Conservation (phyloP, 2,113 vertebrate species). For the Xenotilapia leptura region DNA sequence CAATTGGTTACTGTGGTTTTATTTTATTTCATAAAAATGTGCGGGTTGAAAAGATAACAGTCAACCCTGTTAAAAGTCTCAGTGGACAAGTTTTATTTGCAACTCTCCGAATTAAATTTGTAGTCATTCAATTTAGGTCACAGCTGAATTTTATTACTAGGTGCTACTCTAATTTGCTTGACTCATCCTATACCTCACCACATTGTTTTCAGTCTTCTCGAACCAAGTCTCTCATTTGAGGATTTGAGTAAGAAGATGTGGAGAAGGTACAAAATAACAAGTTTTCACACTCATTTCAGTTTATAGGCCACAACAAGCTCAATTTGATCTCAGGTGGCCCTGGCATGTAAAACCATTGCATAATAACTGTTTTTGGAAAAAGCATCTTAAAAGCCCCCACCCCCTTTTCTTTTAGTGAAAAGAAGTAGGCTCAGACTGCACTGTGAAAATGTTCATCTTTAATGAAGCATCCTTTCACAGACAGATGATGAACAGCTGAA, state of each 20-base stretch:
- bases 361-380: background rate
- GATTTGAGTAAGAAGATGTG: background rate
- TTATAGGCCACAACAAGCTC: background rate
- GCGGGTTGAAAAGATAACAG: background rate
- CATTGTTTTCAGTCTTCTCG: background rate
- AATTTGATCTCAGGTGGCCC: background rate
- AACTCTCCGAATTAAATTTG: background rate
- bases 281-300: background rate
- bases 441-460: background rate
- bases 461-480: background rate
- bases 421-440: background rate
- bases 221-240: background rate
- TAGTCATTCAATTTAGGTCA: background rate
- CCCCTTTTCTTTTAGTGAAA: background rate
- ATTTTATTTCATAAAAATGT: background rate
- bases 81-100: background rate
- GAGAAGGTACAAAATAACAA: background rate
- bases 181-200: background rate
- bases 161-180: background rate
- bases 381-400: background rate
- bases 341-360: background rate
- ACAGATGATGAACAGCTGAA: background rate
- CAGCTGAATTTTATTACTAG: background rate
- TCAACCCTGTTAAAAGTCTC: background rate
- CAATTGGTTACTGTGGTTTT: background rate